These are phyloP conservation scores for Clivina fossor DNA, from an alignment of 2,888 invertebrate species.

Conservation along the genomic window DNA sequence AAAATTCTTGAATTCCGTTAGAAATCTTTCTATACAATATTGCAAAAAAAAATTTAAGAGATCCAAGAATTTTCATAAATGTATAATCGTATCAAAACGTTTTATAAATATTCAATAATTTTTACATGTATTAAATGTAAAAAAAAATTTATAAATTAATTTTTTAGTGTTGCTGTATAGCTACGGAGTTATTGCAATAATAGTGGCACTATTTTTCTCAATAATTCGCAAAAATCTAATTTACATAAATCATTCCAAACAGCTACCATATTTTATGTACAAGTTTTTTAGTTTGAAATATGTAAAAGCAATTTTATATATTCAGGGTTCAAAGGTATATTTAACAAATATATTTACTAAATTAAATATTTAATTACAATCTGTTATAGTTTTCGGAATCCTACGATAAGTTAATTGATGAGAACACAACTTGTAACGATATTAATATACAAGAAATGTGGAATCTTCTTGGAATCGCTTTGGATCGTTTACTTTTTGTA, in stretches of 20 bases:
- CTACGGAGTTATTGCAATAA: slow-evolving; percentile 44
- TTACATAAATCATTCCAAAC: slow-evolving; percentile 43
- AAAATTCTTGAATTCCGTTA: too few relatives aligned
- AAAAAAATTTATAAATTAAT: slow-evolving; percentile 3
- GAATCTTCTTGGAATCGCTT: slow-evolving; percentile 46
- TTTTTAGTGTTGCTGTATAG: slow-evolving; percentile 48
- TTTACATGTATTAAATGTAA: too few relatives aligned
- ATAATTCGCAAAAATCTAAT: slow-evolving; percentile 48
- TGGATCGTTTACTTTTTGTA: slow-evolving; percentile 48
- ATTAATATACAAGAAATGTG: slow-evolving; percentile 44
- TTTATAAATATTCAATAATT: too few relatives aligned
- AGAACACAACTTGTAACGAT: slow-evolving; percentile 4
- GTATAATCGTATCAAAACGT: too few relatives aligned
- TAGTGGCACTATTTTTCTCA: slow-evolving; percentile 45
- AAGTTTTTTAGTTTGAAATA: slow-evolving; percentile 44
- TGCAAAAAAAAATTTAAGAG: neutral
- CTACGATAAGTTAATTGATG: slow-evolving; percentile 22
- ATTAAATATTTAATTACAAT: neutral
- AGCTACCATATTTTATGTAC: slow-evolving; percentile 44
- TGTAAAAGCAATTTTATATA: slow-evolving; percentile 44
- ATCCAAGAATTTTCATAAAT: neutral
- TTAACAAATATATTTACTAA: neutral
- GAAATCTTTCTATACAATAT: too few relatives aligned
- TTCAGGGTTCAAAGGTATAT: slow-evolving; percentile 46
- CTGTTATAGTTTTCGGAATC: slow-evolving; percentile 22